These are phyloP conservation scores for Acanthis flammea DNA, from an alignment of 2,797 vertebrate genomes.

Conservation along the genomic window DNA sequence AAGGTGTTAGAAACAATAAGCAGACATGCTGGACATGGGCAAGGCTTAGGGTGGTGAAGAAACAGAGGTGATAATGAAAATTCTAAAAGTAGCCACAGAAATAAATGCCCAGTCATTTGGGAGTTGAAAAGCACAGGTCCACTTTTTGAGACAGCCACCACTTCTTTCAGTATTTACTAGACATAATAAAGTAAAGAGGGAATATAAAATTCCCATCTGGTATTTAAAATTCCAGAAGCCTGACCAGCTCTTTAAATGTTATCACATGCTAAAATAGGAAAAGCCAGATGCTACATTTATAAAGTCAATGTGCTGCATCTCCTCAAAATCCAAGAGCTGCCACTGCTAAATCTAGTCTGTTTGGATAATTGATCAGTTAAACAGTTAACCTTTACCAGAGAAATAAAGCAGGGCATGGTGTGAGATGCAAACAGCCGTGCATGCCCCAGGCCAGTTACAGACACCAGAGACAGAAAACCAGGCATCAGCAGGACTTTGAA, in stretches of 20 bases:
- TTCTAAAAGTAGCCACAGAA: not conserved
- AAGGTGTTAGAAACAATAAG: not conserved
- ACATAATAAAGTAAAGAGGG: not conserved
- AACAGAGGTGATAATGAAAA: not conserved
- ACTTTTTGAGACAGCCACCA: not conserved
- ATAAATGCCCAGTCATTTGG: not conserved
- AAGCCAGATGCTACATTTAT: slow-evolving; percentile 17
- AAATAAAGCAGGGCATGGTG: not conserved
- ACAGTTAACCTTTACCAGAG: not conserved
- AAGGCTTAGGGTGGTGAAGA: not conserved
- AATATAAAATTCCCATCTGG: not conserved
- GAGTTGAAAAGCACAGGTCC: not conserved
- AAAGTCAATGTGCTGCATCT: not conserved
- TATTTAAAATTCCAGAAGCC: slow-evolving; percentile 15
- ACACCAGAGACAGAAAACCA: not conserved
- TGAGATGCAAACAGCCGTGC: not conserved
- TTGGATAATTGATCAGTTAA: slow-evolving; percentile 24
- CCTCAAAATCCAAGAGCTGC: slow-evolving; percentile 3
- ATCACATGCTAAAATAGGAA: not conserved
- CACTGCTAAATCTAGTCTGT: not conserved
- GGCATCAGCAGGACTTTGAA: not conserved
- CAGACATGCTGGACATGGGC: not conserved
- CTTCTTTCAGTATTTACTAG: not conserved
- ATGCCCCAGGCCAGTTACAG: not conserved
- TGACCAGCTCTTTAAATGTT: not conserved